phyloP scores from a whole-genome alignment of 2,797 vertebrate genomes.

The Limosa lapponica region DNA sequence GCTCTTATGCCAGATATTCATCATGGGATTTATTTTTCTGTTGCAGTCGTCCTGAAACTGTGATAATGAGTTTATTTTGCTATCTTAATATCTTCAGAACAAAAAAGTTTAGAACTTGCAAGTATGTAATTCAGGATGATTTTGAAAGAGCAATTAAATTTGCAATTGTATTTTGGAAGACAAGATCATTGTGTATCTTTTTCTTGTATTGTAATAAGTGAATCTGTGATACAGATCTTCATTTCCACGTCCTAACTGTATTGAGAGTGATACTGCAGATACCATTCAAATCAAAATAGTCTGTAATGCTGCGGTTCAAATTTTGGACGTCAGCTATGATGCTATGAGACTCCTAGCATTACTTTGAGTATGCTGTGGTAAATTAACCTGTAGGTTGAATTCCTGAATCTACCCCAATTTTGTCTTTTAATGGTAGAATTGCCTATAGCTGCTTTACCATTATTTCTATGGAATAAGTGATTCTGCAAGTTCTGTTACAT shows the following conservation, averaged over 20 bases:
- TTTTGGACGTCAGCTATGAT: not conserved
- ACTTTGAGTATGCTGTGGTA: not conserved
- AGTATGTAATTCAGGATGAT: not conserved
- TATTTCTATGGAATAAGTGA: not conserved
- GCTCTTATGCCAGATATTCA: not conserved
- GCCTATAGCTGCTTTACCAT: not conserved
- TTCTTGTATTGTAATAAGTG: not conserved
- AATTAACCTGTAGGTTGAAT: conserved; percentile 1
- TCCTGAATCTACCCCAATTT: not conserved
- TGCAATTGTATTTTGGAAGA: not conserved
- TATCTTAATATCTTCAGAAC: not conserved
- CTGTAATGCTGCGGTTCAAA: not conserved
- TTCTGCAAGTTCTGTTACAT: not conserved
- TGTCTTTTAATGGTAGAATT: not conserved
- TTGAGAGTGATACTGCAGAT: not conserved
- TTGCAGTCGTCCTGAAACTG: not conserved
- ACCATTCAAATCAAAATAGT: not conserved
- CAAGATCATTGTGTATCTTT: not conserved
- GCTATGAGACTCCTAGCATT: not conserved
- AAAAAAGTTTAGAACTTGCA: not conserved
- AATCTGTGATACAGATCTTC: not conserved
- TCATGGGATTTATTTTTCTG: not conserved
- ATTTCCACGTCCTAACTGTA: not conserved
- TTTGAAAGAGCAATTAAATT: not conserved
- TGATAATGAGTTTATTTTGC: conserved; percentile 12